These are phyloP conservation scores for Helarctos malayanus DNA, from an alignment of 2,797 vertebrate species.

Conservation along the genomic window DNA sequence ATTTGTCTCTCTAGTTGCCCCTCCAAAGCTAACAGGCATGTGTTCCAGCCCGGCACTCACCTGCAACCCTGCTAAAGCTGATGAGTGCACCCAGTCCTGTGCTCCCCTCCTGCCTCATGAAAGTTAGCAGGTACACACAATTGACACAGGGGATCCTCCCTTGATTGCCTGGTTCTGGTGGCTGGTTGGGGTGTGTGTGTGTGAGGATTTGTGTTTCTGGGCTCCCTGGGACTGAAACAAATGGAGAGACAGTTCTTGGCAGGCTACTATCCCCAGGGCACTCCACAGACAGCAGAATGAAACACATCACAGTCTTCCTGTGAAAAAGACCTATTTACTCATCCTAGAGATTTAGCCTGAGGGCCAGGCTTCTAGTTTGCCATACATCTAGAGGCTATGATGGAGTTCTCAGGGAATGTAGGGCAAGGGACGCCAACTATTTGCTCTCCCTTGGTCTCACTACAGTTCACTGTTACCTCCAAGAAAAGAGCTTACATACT, in stretches of 20 bases:
- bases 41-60: background rate
- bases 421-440: background rate
- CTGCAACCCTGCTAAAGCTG: background rate
- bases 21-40: background rate
- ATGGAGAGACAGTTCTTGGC: background rate
- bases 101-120: background rate
- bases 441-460: background rate
- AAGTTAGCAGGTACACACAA: background rate
- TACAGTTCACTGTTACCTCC: background rate
- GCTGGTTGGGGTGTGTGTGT: background rate
- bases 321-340: background rate
- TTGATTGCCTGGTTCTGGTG: background rate
- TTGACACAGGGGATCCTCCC: background rate
- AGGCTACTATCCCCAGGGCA: background rate
- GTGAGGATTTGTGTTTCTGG: background rate
- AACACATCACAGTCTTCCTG: background rate
- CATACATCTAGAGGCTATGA: background rate
- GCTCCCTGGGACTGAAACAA: background rate
- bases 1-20: background rate
- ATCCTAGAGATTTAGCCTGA: background rate
- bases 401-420: background rate
- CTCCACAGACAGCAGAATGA: background rate
- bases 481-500: background rate
- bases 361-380: background rate
- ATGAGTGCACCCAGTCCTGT: background rate